Evolutionary conservation across 2,113 vertebrate genomes (phyloP), one percentile per base, ranked within the genome.

Genomic region (Morone saxatilis): DNA sequence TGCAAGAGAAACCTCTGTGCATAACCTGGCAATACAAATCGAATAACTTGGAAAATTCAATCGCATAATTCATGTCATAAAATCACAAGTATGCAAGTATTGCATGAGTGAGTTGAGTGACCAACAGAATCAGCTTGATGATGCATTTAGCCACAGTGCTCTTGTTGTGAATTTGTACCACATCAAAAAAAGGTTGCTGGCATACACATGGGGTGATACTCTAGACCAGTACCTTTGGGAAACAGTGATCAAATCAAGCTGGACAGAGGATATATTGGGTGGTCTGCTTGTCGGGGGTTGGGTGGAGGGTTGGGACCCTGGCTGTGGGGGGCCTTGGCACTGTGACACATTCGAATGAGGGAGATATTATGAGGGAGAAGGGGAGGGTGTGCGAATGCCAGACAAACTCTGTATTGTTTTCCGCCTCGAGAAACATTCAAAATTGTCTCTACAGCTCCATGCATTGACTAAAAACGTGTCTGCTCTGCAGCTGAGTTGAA

Each of bases 271-370:
- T 86, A 25, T 86, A 11, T 85, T 93, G 91, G 93, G 93, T 94
- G 93, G 93, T 93, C 92, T 80, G 17, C 65, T 81, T 54, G 69
- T 86, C 70, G 93, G 91, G 90, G 93, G 90, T 80, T 87, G 86
- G 90, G 86, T 80, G 45, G 70, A 87, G 90, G 89, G 84, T 78
- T 56, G 66, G 87, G 84, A 81, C 80, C 81, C 56, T 1, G 78
- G 54, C 86, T 75, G 87, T 83, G 89, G 86, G 91, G 91, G 87
- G 89, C 62, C 91, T 86, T 89, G 84, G 87, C 90, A 86, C 25
- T 3, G 80, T 71, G 83, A 88, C 90, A 89, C 76, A 56, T 92
- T 82, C 66, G 86, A 88, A 88, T 81, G 87, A 63, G 86, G 73
- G 51, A 12, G 86, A 86, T 85, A 80, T 83, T 71, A 89, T 80